Evolutionary conservation across 2,797 vertebrate species (phyloP).

Genomic region (Danio jaintianensis): DNA sequence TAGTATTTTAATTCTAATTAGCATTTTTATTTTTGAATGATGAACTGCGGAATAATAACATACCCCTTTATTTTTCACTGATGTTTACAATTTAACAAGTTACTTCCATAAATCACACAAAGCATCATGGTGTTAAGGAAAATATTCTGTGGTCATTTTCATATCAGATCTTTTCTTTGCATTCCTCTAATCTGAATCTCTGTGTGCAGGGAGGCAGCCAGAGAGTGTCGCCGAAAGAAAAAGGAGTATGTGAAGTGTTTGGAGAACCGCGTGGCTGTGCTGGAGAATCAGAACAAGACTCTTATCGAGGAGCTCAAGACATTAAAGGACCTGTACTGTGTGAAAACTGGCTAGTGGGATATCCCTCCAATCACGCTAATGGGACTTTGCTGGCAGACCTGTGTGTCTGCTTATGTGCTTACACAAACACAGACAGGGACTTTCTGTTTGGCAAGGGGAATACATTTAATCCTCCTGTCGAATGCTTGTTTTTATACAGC

Average conservation of each 20-base stretch:
- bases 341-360: conserved; percentile 94
- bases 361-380: conserved; percentile 48
- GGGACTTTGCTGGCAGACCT: conserved; percentile 52
- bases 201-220: conserved; percentile 90
- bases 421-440: conserved; percentile 59
- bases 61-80: too few relatives aligned
- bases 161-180: background rate
- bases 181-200: background rate
- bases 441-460: conserved; percentile 72
- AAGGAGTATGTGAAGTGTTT: conserved; percentile 99
- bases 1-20: too few relatives aligned
- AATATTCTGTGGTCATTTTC: background rate
- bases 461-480: conserved; percentile 42
- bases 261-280: conserved; percentile 98
- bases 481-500: conserved; percentile 62
- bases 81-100: too few relatives aligned
- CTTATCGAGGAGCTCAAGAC: conserved; percentile 99
- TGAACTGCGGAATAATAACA: too few relatives aligned
- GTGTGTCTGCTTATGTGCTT: conserved; percentile 58
- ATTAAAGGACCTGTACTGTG: conserved; percentile 99
- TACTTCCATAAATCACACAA: too few relatives aligned
- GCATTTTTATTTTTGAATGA: too few relatives aligned
- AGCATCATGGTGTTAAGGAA: too few relatives aligned
- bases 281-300: conserved; percentile 99
- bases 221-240: conserved; percentile 98